These are phyloP conservation scores for Acipenser oxyrinchus DNA, from an alignment of 2,797 vertebrate species.

Conservation along the genomic window DNA sequence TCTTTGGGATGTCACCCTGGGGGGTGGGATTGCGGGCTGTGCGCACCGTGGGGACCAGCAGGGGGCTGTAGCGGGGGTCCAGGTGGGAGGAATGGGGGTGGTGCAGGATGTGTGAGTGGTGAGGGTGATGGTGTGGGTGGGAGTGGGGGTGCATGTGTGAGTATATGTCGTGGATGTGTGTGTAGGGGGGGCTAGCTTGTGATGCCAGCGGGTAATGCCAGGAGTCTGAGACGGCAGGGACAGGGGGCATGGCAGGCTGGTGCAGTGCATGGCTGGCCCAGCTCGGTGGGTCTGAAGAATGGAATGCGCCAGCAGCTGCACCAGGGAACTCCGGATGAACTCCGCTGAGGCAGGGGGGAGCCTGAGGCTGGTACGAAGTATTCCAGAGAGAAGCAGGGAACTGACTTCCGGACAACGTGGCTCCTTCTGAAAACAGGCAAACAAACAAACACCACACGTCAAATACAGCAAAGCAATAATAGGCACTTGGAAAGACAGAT, in stretches of 20 bases:
- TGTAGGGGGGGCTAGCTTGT: slow-evolving; percentile 74
- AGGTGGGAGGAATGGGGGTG: slow-evolving; percentile 61
- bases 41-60: slow-evolving; percentile 76
- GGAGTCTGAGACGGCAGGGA: slow-evolving; percentile 66
- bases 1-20: slow-evolving; percentile 68
- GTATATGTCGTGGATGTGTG: slow-evolving; percentile 84
- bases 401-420: slow-evolving; percentile 64
- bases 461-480: background rate
- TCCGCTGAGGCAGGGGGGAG: slow-evolving; percentile 68
- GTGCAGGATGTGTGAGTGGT: slow-evolving; percentile 59
- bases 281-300: slow-evolving; percentile 64
- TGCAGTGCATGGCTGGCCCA: slow-evolving; percentile 81
- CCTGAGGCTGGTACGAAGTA: slow-evolving; percentile 74
- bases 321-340: slow-evolving; percentile 78
- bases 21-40: slow-evolving; percentile 64
- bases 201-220: slow-evolving; percentile 85
- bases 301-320: slow-evolving; percentile 68
- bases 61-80: slow-evolving; percentile 78
- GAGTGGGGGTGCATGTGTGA: slow-evolving; percentile 57
- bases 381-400: slow-evolving; percentile 77
- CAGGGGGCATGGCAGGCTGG: slow-evolving; percentile 68
- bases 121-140: slow-evolving; percentile 50
- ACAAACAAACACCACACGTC: slow-evolving; percentile 17
- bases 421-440: slow-evolving; percentile 61
- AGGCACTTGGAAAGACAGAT: background rate